Evolutionary conservation across 1,140 invertebrate species (phyloP), one percentile per base, ranked within the genome.

Genomic region (Teleopsis dalmanni): DNA sequence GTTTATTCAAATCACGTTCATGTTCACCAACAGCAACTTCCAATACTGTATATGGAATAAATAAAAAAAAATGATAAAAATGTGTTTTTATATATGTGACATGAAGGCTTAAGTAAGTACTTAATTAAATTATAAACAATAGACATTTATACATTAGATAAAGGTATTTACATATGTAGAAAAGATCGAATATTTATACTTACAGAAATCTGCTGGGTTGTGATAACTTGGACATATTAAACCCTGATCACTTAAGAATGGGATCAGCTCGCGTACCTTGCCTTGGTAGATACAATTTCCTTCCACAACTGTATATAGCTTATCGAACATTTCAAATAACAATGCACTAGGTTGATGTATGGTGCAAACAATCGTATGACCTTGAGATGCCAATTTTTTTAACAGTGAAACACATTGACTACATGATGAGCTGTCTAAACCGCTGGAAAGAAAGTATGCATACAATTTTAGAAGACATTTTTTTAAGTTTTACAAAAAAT

Each of bases 261-360:
- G 84, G 8, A 97, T 74, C 8, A 98, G 72, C 33, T 82, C 76
- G 29, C 71, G 62, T 2, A 84, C 77, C 0, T 82, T 78, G 2
- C 95, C 94, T 56, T 86, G 80, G 65, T 95, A 98, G 49, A 97
- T 83, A 57, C 90, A 95, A 41, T 85, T 81, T 1, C 95, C 95
- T 38, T 81, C 79, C 0, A 89, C 81, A 4, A 98, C 73, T n/a
- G 91, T 84, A 66, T 96, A 96, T 1, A 97, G 73, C 58, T 89
- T 82, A 68, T 98, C 94, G 65, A 98, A 97, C 81, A 92, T 95
- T 71, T 96, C 91, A 62, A 98, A 95, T 8, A 96, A 77, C 57
- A 94, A 77, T 3, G 94, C 93, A 57, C 88, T 93, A 1, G 95
- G 95, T 65, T 98, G 95, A 73, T 98, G 95, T 57, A 98, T 96